Evolutionary conservation across 2,888 invertebrate species (phyloP), one percentile per base, ranked within the genome.

Genomic region (Scaeva pyrastri): DNA sequence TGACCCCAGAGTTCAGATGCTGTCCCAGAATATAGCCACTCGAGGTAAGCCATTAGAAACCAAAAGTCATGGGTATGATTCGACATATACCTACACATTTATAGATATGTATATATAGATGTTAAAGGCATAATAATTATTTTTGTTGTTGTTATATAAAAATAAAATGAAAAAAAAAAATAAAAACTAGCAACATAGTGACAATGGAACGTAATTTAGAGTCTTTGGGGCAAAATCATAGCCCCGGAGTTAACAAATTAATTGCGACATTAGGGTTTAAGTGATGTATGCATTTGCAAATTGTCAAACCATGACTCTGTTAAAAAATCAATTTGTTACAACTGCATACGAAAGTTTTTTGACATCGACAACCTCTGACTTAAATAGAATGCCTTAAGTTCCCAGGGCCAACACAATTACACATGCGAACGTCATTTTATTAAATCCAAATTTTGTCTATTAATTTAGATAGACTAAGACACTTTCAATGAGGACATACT

Each of bases 1-100:
- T 79, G 68, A 79, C 79, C 79, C 21, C 41, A 79, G 52, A 66
- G 79, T 73, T 79, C 79, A 79, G 73, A 41, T 64, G 21, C 23
- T 66, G 55, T 72, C 71, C 62, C 62, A 71, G 36, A 56, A 62
- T 48, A 39, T 48, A 39, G 31, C 31, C 8, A 58, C 16, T 41
- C 19, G 31, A 52, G 62, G 52, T 41, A 50, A 78, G 23, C 64
- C n/a, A 48, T 43, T 64, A 50, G 50, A 68, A 68, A 79, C 8
- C 50, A 55, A 73, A 50, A 70, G 21, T 36, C 26, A 31, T 31
- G 31, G 31, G 31, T 11, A 43, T 11, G 4, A 3, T 31, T 3
- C 31, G 3, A 7, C 31, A 39, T 11, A 11, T 39, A 12, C 12
- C 12, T 39, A 39, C 3, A 2, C 39, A 39, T 39, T 6, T 31